A percentile compares a stretch with the other conserved stretches of the same genome.
phyloP scores from a whole-genome alignment of 1,140 invertebrate species.

The Temnothorax nylanderi region DNA sequence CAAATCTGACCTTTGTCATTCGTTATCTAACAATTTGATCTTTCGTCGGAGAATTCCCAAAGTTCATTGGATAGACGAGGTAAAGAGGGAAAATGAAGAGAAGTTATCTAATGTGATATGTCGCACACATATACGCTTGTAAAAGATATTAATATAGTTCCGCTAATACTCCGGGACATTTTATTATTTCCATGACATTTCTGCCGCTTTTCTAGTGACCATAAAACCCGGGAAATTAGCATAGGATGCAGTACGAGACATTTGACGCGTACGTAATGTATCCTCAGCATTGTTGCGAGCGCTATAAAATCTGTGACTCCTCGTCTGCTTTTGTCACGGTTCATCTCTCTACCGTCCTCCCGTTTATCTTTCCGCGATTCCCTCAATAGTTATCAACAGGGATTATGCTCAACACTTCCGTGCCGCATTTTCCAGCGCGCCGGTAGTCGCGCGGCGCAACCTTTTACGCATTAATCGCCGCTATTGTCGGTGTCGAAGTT shows the following conservation, averaged over 20 bases:
- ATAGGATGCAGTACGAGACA: neutral
- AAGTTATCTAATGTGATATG: neutral
- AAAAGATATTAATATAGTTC: constrained; percentile 27
- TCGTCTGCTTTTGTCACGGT: constrained; percentile 27
- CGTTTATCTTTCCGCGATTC: constrained; percentile 2
- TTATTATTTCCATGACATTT: neutral
- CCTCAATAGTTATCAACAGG: constrained; percentile 46
- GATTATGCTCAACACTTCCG: constrained; percentile 44
- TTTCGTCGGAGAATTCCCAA: neutral
- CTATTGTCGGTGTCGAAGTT: constrained; percentile 39
- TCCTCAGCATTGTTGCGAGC: constrained; percentile 13
- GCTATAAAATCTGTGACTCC: constrained; percentile 33
- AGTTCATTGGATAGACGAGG: neutral
- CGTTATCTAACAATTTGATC: neutral
- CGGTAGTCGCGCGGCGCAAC: constrained; percentile 28
- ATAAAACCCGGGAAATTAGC: constrained; percentile 41
- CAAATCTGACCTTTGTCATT: neutral
- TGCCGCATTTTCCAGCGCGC: constrained; percentile 21
- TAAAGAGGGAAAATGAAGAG: neutral
- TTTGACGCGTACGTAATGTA: constrained; percentile 33
- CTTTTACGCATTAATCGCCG: constrained; percentile 51
- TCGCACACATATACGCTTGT: neutral
- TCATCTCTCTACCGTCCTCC: neutral
- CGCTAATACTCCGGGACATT: neutral
- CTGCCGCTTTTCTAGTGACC: neutral